Conservation (phyloP, 2,113 vertebrate genomes). For the Irena cyanogastra region DNA sequence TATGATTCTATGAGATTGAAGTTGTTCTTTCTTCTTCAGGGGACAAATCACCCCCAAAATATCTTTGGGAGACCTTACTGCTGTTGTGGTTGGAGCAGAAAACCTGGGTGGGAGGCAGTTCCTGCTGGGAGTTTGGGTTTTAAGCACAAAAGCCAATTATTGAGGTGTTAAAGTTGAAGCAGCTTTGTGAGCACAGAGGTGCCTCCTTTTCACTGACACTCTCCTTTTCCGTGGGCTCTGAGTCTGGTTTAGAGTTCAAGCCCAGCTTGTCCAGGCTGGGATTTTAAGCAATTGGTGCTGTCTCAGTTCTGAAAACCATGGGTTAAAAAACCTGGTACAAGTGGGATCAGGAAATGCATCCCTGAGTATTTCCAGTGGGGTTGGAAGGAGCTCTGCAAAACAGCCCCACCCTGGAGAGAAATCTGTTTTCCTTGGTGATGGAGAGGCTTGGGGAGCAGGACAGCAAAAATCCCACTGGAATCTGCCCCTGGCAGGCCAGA, state of each 20-base stretch:
- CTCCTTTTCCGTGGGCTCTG: not conserved
- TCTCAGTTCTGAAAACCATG: not conserved
- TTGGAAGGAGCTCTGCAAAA: not conserved
- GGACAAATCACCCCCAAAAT: not conserved
- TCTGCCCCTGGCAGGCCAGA: not conserved
- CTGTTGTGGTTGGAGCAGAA: not conserved
- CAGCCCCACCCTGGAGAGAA: rapidly evolving
- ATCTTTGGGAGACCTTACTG: not conserved
- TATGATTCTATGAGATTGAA: rapidly evolving
- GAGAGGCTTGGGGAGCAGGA: not conserved
- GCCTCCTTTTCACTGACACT: not conserved
- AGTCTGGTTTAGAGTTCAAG: not conserved
- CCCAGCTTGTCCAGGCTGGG: not conserved
- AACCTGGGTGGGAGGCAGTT: not conserved
- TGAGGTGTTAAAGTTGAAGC: not conserved
- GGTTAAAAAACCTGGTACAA: not conserved
- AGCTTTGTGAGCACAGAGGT: not conserved
- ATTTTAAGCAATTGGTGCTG: not conserved
- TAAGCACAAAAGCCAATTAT: not conserved
- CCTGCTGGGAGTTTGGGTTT: not conserved
- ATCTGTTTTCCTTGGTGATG: not conserved
- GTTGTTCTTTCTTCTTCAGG: not conserved
- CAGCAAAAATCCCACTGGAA: not conserved
- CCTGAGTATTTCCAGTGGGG: rapidly evolving
- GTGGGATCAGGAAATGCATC: not conserved